Conservation (phyloP, 2,888 invertebrate genomes). For the Epistrophe eligans region DNA sequence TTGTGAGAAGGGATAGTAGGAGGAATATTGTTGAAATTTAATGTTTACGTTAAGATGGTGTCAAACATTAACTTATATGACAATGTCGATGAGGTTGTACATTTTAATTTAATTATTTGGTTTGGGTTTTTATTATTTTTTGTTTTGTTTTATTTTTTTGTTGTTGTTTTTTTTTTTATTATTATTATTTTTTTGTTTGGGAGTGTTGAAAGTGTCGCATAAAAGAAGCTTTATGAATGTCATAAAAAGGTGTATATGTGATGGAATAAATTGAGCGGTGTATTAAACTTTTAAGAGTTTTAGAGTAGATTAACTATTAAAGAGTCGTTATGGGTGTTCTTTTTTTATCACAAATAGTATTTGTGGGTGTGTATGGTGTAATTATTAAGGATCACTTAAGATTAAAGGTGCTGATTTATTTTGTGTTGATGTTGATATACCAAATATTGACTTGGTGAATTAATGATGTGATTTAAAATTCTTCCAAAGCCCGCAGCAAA, state of each 20-base stretch:
- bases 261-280: constrained; percentile 3
- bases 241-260: constrained; percentile 52
- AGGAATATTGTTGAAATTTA: constrained; percentile 24
- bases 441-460: too few species aligned
- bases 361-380: neutral
- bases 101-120: constrained; percentile 63
- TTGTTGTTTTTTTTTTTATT: constrained; percentile 9
- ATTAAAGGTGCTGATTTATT: constrained; percentile 4
- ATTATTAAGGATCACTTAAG: constrained; percentile 7
- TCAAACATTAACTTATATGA: constrained; percentile 50
- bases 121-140: constrained; percentile 27
- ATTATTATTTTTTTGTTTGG: constrained; percentile 18
- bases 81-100: constrained; percentile 20
- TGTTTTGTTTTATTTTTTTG: constrained; percentile 5
- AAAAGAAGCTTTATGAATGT: constrained; percentile 48
- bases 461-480: too few species aligned
- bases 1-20: neutral
- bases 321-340: constrained; percentile 15
- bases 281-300: constrained; percentile 24
- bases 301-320: constrained; percentile 33
- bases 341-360: neutral
- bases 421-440: neutral
- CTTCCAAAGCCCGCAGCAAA: too few species aligned
- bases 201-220: constrained; percentile 27
- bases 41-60: constrained; percentile 44